Base-by-base conservation (phyloP, 1,140 invertebrate genomes). In the Druon quercuslanigerum region DNA sequence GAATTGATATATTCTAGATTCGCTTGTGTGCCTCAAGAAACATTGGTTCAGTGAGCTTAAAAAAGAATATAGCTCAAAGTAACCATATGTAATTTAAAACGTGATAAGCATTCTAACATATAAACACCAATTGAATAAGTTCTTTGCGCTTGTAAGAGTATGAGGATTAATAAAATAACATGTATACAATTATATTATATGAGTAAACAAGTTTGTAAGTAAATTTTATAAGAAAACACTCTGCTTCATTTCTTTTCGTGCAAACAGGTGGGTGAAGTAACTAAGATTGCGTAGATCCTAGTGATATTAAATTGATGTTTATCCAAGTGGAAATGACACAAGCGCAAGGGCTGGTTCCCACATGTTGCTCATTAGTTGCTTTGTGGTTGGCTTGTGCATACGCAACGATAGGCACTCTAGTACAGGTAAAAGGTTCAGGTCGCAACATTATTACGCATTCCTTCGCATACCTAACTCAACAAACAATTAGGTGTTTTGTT, bases 221-320 rank as follows among this genome's bases (percentile, higher is more conserved):
- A 46, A 11, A 6, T 17, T 54, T n/a, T 46, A n/a, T 46, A 20
- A 66, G n/a, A 66, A 25, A 33, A 3, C 25, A 12, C 33, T 66
- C 14, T 16, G 13, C 33, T 66, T 46, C 25, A 3, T 40, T 40
- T 40, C 20, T 33, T 25, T 66, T 66, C 14, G 40, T 66, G 14
- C 57, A 66, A 25, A 1, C 40, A 66, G 60, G 60, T 73, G 20
- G 73, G 40, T 25, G 72, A 72, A 74, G 46, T 76, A 76, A 73
- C 76, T 79, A 75, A 71, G 72, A 71, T 60, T 50, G 74, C 72
- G 50, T 40, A 46, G n/a, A 72, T 74, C n/a, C n/a, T 75, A 57
- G 70, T 78, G 82, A 86, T 83, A 85, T 85, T 74, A 81, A 85
- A 86, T 83, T 85, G 85, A 87, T 87, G 83, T 87, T 87, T 86